Conservation (phyloP, 2,888 invertebrate species). For the Noctua janthe region DNA sequence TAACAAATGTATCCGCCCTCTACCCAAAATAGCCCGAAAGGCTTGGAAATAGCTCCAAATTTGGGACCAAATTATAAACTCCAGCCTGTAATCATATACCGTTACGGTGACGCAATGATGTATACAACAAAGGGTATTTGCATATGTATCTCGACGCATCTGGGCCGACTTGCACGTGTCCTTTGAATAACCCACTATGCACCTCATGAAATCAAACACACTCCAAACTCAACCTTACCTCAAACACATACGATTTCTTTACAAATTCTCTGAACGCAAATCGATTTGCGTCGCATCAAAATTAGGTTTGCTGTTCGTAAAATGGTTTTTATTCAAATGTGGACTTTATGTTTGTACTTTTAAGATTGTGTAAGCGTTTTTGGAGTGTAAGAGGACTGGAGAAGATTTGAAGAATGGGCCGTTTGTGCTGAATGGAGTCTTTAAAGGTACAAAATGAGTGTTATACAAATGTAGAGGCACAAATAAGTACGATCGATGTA, state of each 20-base stretch:
- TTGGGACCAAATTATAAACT: constrained; percentile 63
- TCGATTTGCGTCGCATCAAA: constrained; percentile 60
- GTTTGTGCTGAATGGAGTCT: constrained; percentile 84
- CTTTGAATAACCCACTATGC: constrained; percentile 58
- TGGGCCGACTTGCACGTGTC: constrained; percentile 70
- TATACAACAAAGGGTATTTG: constrained; percentile 88
- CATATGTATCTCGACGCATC: constrained; percentile 85
- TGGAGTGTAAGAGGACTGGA: constrained; percentile 35
- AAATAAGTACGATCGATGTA: constrained; percentile 39
- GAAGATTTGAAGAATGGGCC: constrained; percentile 77
- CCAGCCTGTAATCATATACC: constrained; percentile 77
- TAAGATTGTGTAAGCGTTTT: constrained; percentile 23
- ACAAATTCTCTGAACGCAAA: constrained; percentile 40
- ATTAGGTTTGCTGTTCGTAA: constrained; percentile 59
- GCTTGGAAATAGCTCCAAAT: constrained; percentile 58
- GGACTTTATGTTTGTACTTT: constrained; percentile 54
- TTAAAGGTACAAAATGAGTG: constrained; percentile 82
- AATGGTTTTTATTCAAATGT: constrained; percentile 53
- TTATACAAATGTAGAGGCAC: constrained; percentile 72
- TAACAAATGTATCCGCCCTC: constrained; percentile 14
- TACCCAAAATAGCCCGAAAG: constrained; percentile 7
- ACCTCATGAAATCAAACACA: constrained; percentile 21
- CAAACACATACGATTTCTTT: constrained; percentile 32
- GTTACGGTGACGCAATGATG: constrained; percentile 81
- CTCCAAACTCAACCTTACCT: constrained; percentile 56